Base-by-base conservation (phyloP, 2,888 invertebrate genomes). In the Zelleria hepariella region DNA sequence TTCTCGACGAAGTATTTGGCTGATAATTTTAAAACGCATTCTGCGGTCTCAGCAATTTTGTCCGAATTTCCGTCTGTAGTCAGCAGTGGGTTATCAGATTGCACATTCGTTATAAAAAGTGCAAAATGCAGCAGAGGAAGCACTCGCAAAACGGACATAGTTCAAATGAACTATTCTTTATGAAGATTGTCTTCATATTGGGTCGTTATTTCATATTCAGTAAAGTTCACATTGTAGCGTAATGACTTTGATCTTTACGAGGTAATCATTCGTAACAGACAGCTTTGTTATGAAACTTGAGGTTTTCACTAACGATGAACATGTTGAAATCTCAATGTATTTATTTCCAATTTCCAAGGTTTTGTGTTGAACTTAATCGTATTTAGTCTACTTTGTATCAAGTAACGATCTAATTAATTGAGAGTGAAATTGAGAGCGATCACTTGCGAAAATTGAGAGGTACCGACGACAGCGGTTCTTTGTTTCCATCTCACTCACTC, bases 1-100 rank as follows among this genome's bases (percentile, higher is more conserved):
- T 86, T 86, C 67, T 89, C 87, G 5, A 88, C 85, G 59, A 89
- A 89, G 72, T 89, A 89, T 80, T 89, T 89, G 24, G 87, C 82
- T 54, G 87, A 89, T 66, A 89, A 75, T 75, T 86, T 85, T 74
- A 89, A 81, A 74, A 89, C 84, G 71, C 89, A 89, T 70, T 87
- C 78, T 65, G 89, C 85, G 59, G 80, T 83, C 76, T 80, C 80
- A 74, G 75, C 72, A 70, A 75, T 78, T 74, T 83, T 78, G 66
- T 71, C 77, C 62, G 78, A 78, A 72, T 77, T 76, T 65, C 73
- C 79, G 64, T 75, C 71, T 68, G 84, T 75, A 21, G 57, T 79
- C 70, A 87, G 73, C 66, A 82, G 72, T 58, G 75, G 70, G 65
- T 82, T 80, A 71, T 77, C 77, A 67, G 75, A 75, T 62, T 68